Base-by-base conservation (phyloP, 2,888 invertebrate species). In the Fragum sueziense region DNA sequence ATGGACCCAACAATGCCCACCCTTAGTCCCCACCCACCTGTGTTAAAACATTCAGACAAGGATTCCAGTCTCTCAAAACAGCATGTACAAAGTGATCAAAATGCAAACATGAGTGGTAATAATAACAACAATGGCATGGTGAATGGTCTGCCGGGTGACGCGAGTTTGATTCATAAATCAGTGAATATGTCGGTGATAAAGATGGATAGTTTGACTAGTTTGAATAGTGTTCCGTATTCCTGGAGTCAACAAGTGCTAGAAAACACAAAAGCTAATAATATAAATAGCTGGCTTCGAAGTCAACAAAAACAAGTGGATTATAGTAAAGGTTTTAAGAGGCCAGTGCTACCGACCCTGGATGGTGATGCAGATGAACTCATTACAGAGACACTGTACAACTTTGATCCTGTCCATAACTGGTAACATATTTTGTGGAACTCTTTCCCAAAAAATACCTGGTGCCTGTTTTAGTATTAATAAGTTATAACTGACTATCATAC, bases 361-460 rank as follows among this genome's bases (percentile, higher is more conserved):
- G 96, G 96, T 86, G 97, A 97, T 73, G 95, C 96, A 33, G 97
- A 97, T 88, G 97, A 97, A 92, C 95, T 96, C 75, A 86, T 87
- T 70, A 89, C 88, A 52, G 88, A 89, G 41, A 85, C 90, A 61
- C 84, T 98, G 27, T 98, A 98, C 93, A 97, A 98, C 94, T 97
- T 97, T 94, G 95, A 97, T 87, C 96, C 96, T 88, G 95, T 97
- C 87, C 95, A 96, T 92, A 96, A 96, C 59, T 97, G 97, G 97
- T 97, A 91, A 95, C n/a, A 9, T 47, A 2, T 47, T n/a, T n/a
- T n/a, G n/a, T n/a, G n/a, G n/a, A n/a, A n/a, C n/a, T n/a, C n/a
- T n/a, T n/a, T n/a, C n/a, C n/a, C n/a, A n/a, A n/a, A n/a, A n/a
- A n/a, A n/a, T n/a, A n/a, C n/a, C n/a, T n/a, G n/a, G n/a, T n/a